A percentile compares a stretch with the other conserved stretches of the same genome.
Evolutionary conservation across 2,888 invertebrate species (phyloP).

Genomic region (Lasioglossum calceatum): DNA sequence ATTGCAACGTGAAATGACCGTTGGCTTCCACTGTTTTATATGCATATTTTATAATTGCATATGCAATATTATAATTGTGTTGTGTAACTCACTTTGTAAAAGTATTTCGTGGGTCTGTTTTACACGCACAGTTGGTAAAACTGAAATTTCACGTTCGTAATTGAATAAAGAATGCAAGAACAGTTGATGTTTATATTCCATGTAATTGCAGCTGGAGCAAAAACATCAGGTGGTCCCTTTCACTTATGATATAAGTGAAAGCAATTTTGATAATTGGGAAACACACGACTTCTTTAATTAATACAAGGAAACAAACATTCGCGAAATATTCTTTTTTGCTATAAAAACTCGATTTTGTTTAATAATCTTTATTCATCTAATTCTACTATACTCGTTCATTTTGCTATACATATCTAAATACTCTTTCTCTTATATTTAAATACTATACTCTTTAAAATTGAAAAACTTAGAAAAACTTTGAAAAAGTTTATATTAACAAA

Average conservation of each 20-base stretch:
- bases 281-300: neutral
- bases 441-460: neutral
- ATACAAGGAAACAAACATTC: neutral
- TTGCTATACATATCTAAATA: neutral
- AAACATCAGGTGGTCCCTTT: neutral
- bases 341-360: neutral
- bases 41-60: neutral
- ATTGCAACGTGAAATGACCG: too few relatives aligned
- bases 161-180: neutral
- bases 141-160: neutral
- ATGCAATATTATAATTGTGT: neutral
- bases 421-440: too few relatives aligned
- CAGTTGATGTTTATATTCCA: neutral
- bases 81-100: neutral
- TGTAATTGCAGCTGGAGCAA: neutral
- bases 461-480: neutral
- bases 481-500: neutral
- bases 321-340: neutral
- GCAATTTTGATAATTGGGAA: neutral
- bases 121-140: neutral
- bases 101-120: neutral
- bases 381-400: neutral
- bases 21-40: neutral
- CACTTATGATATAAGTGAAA: neutral
- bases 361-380: neutral